These are phyloP conservation scores for Acrobasis suavella DNA, from an alignment of 2,888 invertebrate genomes.

Conservation along the genomic window DNA sequence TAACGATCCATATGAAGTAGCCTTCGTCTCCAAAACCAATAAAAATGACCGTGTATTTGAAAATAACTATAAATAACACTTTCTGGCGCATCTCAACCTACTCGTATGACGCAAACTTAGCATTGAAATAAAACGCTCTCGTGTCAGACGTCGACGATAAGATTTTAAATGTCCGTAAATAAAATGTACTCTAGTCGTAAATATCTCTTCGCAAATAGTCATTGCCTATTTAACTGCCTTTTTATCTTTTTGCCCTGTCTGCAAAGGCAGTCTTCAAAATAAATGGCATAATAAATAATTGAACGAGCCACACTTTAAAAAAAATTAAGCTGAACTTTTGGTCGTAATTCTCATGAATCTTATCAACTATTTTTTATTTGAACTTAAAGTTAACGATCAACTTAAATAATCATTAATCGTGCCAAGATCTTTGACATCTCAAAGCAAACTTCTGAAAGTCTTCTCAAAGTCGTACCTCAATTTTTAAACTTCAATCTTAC, in stretches of 20 bases:
- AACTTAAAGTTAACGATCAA: not conserved
- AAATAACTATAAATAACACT: too few relatives aligned
- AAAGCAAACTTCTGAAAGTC: constrained; percentile 15
- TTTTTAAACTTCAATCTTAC: not conserved
- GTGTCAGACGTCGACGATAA: not conserved
- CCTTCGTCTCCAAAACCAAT: too few relatives aligned
- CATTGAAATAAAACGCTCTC: too few relatives aligned
- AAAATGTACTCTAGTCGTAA: not conserved
- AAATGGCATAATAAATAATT: not conserved
- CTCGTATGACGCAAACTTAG: too few relatives aligned
- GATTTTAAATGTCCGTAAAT: not conserved
- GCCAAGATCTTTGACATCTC: constrained; percentile 2
- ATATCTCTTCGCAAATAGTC: constrained; percentile 3
- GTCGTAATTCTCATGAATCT: not conserved
- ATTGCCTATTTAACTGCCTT: constrained; percentile 24
- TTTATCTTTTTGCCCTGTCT: constrained; percentile 27
- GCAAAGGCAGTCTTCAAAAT: constrained; percentile 1
- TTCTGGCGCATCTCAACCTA: too few relatives aligned
- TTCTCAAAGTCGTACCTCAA: constrained; percentile 1
- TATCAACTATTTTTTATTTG: not conserved
- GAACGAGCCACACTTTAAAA: too few relatives aligned
- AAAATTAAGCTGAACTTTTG: too few relatives aligned
- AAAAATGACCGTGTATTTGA: too few relatives aligned
- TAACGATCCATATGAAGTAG: too few relatives aligned
- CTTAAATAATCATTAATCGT: not conserved